phyloP scores from a whole-genome alignment of 1,140 invertebrate species.

The Lasaia peninsularis region DNA sequence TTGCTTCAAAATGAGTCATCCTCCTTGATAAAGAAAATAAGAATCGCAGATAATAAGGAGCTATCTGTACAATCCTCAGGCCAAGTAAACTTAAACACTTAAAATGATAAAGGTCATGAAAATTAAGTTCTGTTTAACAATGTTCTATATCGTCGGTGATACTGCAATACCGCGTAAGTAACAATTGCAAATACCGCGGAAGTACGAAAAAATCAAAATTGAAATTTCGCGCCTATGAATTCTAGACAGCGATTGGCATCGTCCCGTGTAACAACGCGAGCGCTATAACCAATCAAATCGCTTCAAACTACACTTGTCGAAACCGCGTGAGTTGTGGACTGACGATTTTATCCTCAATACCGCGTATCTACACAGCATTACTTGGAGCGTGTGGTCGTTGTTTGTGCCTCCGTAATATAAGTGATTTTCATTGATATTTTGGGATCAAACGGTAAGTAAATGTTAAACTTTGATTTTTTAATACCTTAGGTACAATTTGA shows the following conservation, averaged over 20 bases:
- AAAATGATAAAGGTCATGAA: no score
- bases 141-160: conserved; percentile 17
- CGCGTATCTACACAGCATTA: conserved; percentile 26
- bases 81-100: no score
- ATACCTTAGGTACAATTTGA: conserved; percentile 25
- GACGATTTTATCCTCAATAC: conserved; percentile 26
- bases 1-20: conserved; percentile 14
- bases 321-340: conserved; percentile 24
- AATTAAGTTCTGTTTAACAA: no score
- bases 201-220: conserved; percentile 26
- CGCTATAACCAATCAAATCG: conserved; percentile 23
- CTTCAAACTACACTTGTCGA: conserved; percentile 26
- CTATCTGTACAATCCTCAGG: conserved; percentile 12
- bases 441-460: conserved; percentile 24
- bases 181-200: conserved; percentile 23
- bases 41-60: conserved; percentile 3
- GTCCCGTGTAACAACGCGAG: conserved; percentile 21
- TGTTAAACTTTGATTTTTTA: conserved; percentile 26
- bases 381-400: conserved; percentile 23
- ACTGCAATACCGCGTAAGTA: conserved; percentile 24
- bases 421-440: conserved; percentile 23
- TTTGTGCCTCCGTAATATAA: conserved; percentile 24
- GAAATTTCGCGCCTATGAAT: conserved; percentile 23
- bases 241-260: conserved; percentile 23
- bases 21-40: conserved; percentile 17